A percentile compares a stretch with the other conserved stretches of the same genome.
These are phyloP conservation scores for Acholoe squamosa DNA, from an alignment of 2,888 invertebrate genomes.

Conservation along the genomic window DNA sequence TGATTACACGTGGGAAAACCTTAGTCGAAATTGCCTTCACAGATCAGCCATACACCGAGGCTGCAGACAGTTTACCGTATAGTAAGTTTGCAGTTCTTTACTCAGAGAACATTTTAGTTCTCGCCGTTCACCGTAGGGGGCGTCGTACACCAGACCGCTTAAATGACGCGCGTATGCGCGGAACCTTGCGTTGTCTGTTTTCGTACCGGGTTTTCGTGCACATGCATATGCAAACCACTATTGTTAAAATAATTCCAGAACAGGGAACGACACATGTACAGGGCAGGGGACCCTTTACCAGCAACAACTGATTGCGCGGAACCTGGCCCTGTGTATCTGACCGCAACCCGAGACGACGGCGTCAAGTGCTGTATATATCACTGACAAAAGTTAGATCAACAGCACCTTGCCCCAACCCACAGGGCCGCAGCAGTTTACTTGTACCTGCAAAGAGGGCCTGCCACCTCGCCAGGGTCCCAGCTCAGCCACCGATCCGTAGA, in stretches of 20 bases:
- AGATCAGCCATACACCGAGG: no score
- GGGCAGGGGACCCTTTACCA: background rate
- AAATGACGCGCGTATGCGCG: no score
- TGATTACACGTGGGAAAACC: no score
- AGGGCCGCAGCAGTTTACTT: constrained; percentile 49
- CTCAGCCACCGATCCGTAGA: constrained; percentile 14
- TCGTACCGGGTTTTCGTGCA: background rate
- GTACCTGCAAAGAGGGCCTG: constrained; percentile 46
- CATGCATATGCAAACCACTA: background rate
- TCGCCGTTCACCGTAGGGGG: constrained; percentile 4
- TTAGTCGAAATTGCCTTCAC: no score
- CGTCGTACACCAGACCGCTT: background rate
- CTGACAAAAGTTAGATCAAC: constrained; percentile 57
- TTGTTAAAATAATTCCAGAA: background rate
- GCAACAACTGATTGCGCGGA: constrained; percentile 47
- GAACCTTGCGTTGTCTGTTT: background rate
- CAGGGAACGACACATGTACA: background rate
- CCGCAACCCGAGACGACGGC: constrained; percentile 14
- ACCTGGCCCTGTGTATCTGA: constrained; percentile 9
- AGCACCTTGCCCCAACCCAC: background rate
- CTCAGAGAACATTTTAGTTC: background rate
- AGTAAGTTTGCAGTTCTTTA: no score
- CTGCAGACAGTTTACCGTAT: no score
- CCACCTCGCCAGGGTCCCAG: background rate
- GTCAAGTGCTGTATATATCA: constrained; percentile 60